phyloP scores from a whole-genome alignment of 1,140 invertebrate species.

The Adoxophyes honmai region DNA sequence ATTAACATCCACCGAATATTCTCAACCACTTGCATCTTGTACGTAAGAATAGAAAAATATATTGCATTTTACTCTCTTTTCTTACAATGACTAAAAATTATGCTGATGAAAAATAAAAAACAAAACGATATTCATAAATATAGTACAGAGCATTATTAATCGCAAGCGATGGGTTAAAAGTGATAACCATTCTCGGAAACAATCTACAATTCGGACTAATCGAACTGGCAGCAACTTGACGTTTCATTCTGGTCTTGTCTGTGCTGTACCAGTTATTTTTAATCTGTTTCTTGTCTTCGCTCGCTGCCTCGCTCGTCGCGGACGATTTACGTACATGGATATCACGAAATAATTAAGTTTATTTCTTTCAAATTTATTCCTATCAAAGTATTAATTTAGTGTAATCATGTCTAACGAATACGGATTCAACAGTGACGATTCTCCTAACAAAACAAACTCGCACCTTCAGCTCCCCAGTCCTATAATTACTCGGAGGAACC shows the following conservation, averaged over 20 bases:
- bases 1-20: too few relatives aligned
- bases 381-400: constrained; percentile 5
- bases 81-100: too few relatives aligned
- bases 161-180: too few relatives aligned
- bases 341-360: not conserved
- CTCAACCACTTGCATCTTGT: too few relatives aligned
- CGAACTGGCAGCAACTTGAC: not conserved
- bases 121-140: too few relatives aligned
- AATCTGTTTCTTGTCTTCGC: constrained; percentile 11
- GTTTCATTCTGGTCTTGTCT: too few relatives aligned
- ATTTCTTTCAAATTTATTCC: constrained; percentile 1
- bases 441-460: constrained; percentile 66
- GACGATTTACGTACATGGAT: not conserved
- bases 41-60: too few relatives aligned
- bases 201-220: not conserved
- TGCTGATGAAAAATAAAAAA: too few relatives aligned
- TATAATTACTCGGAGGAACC: constrained; percentile 86
- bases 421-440: constrained; percentile 71
- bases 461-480: constrained; percentile 84
- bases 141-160: too few relatives aligned
- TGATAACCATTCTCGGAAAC: too few relatives aligned
- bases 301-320: not conserved
- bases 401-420: constrained; percentile 66
- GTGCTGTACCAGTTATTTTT: constrained; percentile 12
- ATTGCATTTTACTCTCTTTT: too few relatives aligned